Conservation (phyloP, 1,140 invertebrate species). For the Oncopodura yosiiana region DNA sequence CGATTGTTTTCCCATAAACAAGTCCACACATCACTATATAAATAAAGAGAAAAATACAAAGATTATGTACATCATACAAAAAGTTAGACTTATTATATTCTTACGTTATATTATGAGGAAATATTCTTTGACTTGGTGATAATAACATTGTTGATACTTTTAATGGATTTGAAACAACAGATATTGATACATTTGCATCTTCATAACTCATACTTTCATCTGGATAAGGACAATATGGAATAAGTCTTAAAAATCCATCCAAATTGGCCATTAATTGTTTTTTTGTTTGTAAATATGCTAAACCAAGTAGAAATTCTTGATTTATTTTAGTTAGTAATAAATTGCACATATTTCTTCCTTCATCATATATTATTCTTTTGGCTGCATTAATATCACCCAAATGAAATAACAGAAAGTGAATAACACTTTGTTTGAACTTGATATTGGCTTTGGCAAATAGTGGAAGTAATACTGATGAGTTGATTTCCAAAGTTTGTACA, state of each 20-base stretch:
- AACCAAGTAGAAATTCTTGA: conserved; percentile 65
- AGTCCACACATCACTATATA: conserved; percentile 75
- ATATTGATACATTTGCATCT: conserved; percentile 29
- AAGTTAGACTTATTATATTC: too few relatives aligned
- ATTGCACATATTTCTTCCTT: conserved; percentile 20
- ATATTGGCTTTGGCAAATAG: conserved; percentile 4
- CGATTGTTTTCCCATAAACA: conserved; percentile 58
- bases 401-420: conserved; percentile 69
- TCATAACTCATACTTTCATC: conserved; percentile 45
- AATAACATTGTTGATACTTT: conserved; percentile 67
- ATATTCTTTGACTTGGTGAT: conserved; percentile 64
- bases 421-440: conserved; percentile 51
- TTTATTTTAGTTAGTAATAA: conserved; percentile 48
- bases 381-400: conserved; percentile 58
- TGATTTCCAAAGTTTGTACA: conserved; percentile 14
- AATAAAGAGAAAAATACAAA: too few relatives aligned
- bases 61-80: too few relatives aligned
- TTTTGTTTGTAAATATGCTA: conserved; percentile 57
- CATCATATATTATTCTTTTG: conserved; percentile 46
- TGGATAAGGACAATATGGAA: conserved; percentile 52
- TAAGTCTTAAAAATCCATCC: conserved; percentile 50
- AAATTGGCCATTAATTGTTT: conserved; percentile 60
- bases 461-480: conserved; percentile 18
- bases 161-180: not conserved
- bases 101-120: conserved; percentile 58